Evolutionary conservation across 2,113 vertebrate genomes (phyloP), one percentile per base, ranked within the genome.

Genomic region (Atractosteus spatula): DNA sequence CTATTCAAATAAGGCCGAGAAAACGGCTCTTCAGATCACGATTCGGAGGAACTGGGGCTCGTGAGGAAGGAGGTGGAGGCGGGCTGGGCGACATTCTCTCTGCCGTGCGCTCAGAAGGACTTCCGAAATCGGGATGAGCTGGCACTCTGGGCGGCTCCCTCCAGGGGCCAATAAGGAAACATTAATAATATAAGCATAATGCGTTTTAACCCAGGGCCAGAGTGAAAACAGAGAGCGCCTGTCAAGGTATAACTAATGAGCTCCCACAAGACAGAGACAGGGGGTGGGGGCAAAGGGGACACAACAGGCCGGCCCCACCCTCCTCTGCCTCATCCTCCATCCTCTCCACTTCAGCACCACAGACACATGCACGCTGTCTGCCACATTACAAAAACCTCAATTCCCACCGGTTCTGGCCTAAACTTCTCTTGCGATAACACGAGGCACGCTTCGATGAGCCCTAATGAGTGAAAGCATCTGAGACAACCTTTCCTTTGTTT

Each of bases 111-210:
- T 80, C 71, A 57, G 70, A 78, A 68, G 59, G 64, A 3, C 54
- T 67, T 69, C 76, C 55, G 44, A 8, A 55, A 74, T 65, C 13
- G 68, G 68, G 73, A 76, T 71, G 67, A 68, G 57, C 17, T 75
- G 75, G 65, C 68, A 61, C 47, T 51, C 12, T 14, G 14, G 41
- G 61, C 17, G 4, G 8, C 7, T 5, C 70, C 63, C 43, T 4
- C 12, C 3, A 69, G 17, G 51, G 44, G 41, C 65, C 55, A 11
- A 47, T 41, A 14, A 13, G 16, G 43, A 66, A 6, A n/a, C 69
- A 74, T 79, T 76, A 76, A 78, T 78, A 74, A 75, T 76, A 51
- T 2, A 70, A 8, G 8, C 55, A 51, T 63, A 64, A 74, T 44
- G 68, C 55, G 43, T 70, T 81, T 44, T 77, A 70, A 76, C 68